phyloP scores from a whole-genome alignment of 2,113 vertebrate species.

The Campylomormyrus numenius region DNA sequence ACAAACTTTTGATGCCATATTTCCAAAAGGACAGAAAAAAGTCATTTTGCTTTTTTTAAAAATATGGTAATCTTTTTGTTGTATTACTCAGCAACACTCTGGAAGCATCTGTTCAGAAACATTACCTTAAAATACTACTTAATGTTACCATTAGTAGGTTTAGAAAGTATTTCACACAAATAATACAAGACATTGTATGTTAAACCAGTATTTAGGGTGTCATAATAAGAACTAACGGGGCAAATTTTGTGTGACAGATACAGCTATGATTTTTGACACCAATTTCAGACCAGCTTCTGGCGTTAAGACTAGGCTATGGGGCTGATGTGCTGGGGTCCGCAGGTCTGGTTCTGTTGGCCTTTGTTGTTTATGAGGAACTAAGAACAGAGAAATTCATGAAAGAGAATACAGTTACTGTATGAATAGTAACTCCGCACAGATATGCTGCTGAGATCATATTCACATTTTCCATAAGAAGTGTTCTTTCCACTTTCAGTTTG shows the following conservation, averaged over 20 bases:
- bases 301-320: neutral
- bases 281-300: neutral
- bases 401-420: neutral
- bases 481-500: neutral
- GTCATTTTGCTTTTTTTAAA: neutral
- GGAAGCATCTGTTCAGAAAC: neutral
- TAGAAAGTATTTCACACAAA: neutral
- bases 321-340: neutral
- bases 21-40: neutral
- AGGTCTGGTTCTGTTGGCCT: neutral
- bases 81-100: neutral
- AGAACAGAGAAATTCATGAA: neutral
- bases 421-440: neutral
- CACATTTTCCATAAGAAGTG: neutral
- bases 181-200: neutral
- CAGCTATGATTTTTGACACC: neutral
- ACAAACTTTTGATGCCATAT: neutral
- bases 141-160: neutral
- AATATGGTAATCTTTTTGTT: neutral
- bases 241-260: neutral
- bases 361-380: neutral
- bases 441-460: neutral
- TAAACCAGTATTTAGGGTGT: neutral
- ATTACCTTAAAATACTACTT: neutral
- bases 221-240: neutral